Conservation (phyloP, 2,888 invertebrate genomes). For the Lasioglossum leucozonium region DNA sequence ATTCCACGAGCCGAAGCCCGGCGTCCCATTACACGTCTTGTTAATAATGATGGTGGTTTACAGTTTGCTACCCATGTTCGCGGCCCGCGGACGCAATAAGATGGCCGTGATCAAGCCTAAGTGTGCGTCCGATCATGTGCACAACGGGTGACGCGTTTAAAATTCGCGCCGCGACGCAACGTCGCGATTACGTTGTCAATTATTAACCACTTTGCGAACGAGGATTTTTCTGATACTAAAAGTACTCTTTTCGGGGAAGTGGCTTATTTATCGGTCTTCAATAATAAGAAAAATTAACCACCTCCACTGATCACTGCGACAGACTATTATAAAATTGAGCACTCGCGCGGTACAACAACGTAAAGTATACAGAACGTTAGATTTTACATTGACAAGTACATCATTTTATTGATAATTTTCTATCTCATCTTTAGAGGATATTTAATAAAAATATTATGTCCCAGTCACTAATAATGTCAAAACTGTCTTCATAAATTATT, state of each 20-base stretch:
- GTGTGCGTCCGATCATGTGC: conserved; percentile 67
- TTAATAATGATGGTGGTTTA: conserved; percentile 80
- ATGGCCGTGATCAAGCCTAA: conserved; percentile 64
- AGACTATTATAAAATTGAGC: not conserved
- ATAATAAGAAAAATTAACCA: not conserved
- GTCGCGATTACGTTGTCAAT: not conserved
- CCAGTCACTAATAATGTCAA: not conserved
- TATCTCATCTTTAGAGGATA: too few relatives aligned
- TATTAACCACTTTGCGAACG: not conserved
- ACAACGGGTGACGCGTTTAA: conserved; percentile 72
- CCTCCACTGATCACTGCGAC: not conserved
- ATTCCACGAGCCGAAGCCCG: conserved; percentile 48
- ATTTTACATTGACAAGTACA: too few relatives aligned
- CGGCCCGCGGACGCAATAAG: conserved; percentile 74
- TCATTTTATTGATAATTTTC: too few relatives aligned
- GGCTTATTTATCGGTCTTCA: not conserved
- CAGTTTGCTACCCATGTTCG: conserved; percentile 78
- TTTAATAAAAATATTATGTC: not conserved
- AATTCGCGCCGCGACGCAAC: conserved; percentile 26
- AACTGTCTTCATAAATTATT: not conserved
- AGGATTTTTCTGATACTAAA: not conserved
- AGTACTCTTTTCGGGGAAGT: not conserved
- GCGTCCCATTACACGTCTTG: conserved; percentile 73
- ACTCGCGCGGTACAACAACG: not conserved
- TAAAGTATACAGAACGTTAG: too few relatives aligned